Conservation (phyloP, 1,140 invertebrate species). For the Panulirus ornatus region DNA sequence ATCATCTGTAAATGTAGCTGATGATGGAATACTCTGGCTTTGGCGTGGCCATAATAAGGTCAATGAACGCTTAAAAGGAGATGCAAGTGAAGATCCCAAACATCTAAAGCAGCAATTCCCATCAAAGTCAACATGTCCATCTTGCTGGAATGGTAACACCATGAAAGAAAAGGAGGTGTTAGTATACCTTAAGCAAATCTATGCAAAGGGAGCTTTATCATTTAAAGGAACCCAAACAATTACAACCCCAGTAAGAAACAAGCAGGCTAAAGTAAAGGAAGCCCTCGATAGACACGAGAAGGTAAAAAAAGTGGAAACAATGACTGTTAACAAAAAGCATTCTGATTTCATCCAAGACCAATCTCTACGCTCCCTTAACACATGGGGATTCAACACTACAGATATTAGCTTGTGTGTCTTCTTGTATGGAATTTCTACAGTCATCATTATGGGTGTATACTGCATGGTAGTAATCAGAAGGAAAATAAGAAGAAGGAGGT, state of each 20-base stretch:
- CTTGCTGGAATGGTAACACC: constrained; percentile 86
- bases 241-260: constrained; percentile 12
- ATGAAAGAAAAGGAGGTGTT: constrained; percentile 82
- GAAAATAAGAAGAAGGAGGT: constrained; percentile 77
- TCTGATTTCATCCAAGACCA: constrained; percentile 65
- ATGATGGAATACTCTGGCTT: constrained; percentile 93
- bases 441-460: constrained; percentile 86
- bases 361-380: not conserved
- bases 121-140: constrained; percentile 82
- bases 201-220: constrained; percentile 81
- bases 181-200: constrained; percentile 87
- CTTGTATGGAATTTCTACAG: constrained; percentile 84
- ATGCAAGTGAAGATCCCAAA: constrained; percentile 92
- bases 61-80: constrained; percentile 91
- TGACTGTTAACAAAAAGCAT: constrained; percentile 24
- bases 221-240: constrained; percentile 71
- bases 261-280: constrained; percentile 60
- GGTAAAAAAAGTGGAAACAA: constrained; percentile 19
- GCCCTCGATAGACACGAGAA: constrained; percentile 27
- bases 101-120: constrained; percentile 96
- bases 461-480: constrained; percentile 86
- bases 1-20: constrained; percentile 83
- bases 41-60: constrained; percentile 97
- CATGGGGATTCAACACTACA: constrained; percentile 77
- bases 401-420: constrained; percentile 88